Evolutionary conservation across 2,888 invertebrate genomes (phyloP), one percentile per base, ranked within the genome.

Genomic region (Drosophila basisetae): DNA sequence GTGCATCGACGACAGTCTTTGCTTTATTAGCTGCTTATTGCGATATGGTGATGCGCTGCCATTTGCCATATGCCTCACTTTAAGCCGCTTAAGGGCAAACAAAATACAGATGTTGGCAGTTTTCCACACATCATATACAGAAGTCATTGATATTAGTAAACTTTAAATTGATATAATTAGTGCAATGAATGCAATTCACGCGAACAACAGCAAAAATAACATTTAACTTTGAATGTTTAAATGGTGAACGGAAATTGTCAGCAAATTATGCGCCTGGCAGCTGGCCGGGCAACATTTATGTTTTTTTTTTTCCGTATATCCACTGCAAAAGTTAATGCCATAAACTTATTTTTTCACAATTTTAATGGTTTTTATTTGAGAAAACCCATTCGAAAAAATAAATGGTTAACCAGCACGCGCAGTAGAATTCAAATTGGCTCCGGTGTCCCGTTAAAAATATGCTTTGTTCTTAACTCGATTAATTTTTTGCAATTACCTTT

Each of bases 81-180:
- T 68, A 73, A 81, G 83, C 68, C 35, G 75, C 71, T 81, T 74
- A 56, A 43, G 28, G 59, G 50, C 63, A 62, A 30, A 47, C 61
- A 22, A 53, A n/a, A 22, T 16, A 54, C 54, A 56, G n/a, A 28
- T 50, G 11, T 18, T 49, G 33, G 4, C 55, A 60, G 66, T 73
- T 61, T 61, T 49, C 22, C 41, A 39, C 22, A 47, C 30, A 58
- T 49, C 60, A 53, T 30, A 37, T n/a, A 22, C 64, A 47, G 49
- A 56, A 49, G 52, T 68, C 81, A 68, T 59, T 83, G 77, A 54
- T 79, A 74, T 77, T 80, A 78, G 82, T 77, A 80, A 77, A 82
- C 78, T 77, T 85, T 65, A 80, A 87, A 87, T 85, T 78, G 77
- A 89, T 89, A 82, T 80, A 84, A 89, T 89, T 82, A 83, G 68